phyloP scores from a whole-genome alignment of 2,113 vertebrate genomes.

The Archilochus colubris region DNA sequence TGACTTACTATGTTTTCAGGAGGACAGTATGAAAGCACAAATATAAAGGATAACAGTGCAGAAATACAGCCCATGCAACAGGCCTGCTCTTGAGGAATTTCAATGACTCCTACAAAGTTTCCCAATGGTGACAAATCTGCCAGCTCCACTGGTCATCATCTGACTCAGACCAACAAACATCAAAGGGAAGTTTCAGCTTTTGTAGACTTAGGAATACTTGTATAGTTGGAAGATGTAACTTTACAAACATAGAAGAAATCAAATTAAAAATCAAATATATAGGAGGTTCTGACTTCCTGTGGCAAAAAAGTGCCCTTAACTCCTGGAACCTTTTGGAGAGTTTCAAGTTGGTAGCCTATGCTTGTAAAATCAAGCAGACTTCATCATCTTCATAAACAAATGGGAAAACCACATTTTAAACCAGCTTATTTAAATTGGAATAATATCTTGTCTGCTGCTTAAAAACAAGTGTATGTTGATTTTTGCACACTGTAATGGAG shows the following conservation, averaged over 20 bases:
- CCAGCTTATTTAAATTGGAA: not conserved
- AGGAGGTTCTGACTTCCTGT: not conserved
- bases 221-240: not conserved
- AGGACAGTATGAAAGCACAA: not conserved
- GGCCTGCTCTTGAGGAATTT: not conserved
- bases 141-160: not conserved
- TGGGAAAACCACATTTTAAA: not conserved
- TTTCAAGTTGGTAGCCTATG: not conserved
- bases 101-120: not conserved
- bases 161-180: not conserved
- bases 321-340: not conserved
- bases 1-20: not conserved
- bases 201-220: not conserved
- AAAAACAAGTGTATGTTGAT: not conserved
- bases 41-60: not conserved
- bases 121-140: not conserved
- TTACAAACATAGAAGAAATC: not conserved
- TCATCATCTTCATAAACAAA: not conserved
- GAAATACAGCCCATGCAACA: not conserved
- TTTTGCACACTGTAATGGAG: not conserved
- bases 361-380: not conserved
- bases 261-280: not conserved
- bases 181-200: not conserved
- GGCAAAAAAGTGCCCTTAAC: not conserved
- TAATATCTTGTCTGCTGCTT: not conserved